phyloP scores from a whole-genome alignment of 2,888 invertebrate species.

The Lydus trimaculatus region DNA sequence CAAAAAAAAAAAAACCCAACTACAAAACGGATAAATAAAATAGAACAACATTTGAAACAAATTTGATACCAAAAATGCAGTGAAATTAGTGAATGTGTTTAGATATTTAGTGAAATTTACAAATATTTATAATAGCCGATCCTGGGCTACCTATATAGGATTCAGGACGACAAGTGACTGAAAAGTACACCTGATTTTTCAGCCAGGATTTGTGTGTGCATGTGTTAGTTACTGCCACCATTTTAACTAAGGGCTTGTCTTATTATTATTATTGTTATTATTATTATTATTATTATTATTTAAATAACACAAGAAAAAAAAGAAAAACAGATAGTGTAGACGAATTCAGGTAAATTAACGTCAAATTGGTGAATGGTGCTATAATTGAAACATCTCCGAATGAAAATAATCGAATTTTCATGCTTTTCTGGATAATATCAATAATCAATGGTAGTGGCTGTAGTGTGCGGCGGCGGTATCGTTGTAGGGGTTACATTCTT shows the following conservation, averaged over 20 bases:
- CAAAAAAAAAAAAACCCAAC: not conserved
- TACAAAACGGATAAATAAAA: too few relatives aligned
- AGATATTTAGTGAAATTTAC: not conserved
- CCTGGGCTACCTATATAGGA: not conserved
- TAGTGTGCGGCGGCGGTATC: constrained; percentile 40
- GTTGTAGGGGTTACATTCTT: constrained; percentile 29
- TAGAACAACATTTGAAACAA: not conserved
- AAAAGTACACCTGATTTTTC: not conserved
- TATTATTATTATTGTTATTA: constrained; percentile 21
- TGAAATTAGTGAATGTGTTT: constrained; percentile 25
- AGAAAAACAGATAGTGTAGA: not conserved
- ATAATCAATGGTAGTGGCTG: constrained; percentile 39
- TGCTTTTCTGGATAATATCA: not conserved
- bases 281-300: too few relatives aligned
- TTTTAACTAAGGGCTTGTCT: constrained; percentile 50
- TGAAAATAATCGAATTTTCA: not conserved
- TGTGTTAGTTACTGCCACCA: constrained; percentile 41
- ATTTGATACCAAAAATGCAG: constrained; percentile 40
- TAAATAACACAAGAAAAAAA: too few relatives aligned
- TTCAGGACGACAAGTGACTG: constrained; percentile 5
- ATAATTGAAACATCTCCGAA: not conserved
- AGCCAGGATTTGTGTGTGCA: constrained; percentile 4
- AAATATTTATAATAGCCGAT: not conserved
- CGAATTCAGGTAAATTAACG: not conserved
- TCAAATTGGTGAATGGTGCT: constrained; percentile 45